A percentile compares a stretch with the other conserved stretches of the same genome.
These are phyloP conservation scores for Zosterops japonicus DNA, from an alignment of 2,113 vertebrate genomes.

Conservation along the genomic window DNA sequence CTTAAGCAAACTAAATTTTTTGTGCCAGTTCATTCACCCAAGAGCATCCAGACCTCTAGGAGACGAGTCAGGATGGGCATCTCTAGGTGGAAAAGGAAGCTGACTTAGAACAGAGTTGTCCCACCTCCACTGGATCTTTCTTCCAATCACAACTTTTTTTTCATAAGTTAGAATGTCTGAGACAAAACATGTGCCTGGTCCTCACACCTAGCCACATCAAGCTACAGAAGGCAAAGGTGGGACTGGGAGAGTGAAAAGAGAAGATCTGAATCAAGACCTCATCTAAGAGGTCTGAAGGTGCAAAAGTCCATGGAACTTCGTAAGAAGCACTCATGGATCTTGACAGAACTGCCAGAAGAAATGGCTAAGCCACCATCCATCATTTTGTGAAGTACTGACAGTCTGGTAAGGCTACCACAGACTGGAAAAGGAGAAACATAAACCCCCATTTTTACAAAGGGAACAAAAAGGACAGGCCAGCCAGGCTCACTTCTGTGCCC, in stretches of 20 bases:
- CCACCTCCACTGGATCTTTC: not conserved
- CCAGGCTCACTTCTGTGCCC: not conserved
- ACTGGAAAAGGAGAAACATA: not conserved
- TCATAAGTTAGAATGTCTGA: not conserved
- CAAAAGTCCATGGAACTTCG: not conserved
- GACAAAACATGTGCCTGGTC: not conserved
- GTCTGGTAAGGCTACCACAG: not conserved
- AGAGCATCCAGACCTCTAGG: not conserved
- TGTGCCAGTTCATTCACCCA: fast-evolving
- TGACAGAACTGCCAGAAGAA: not conserved
- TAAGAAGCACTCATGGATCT: not conserved
- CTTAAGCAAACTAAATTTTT: not conserved
- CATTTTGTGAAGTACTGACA: not conserved
- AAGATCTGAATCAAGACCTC: not conserved
- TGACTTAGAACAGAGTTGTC: not conserved
- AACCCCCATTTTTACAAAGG: not conserved
- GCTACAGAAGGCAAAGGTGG: not conserved
- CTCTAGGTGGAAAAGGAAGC: not conserved
- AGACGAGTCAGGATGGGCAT: not conserved
- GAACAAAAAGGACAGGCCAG: not conserved
- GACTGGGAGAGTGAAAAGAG: not conserved
- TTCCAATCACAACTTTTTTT: not conserved
- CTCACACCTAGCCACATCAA: not conserved
- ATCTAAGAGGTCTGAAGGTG: not conserved
- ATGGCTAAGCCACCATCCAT: not conserved